phyloP scores from a whole-genome alignment of 2,113 vertebrate genomes.

The Tinamus guttatus region DNA sequence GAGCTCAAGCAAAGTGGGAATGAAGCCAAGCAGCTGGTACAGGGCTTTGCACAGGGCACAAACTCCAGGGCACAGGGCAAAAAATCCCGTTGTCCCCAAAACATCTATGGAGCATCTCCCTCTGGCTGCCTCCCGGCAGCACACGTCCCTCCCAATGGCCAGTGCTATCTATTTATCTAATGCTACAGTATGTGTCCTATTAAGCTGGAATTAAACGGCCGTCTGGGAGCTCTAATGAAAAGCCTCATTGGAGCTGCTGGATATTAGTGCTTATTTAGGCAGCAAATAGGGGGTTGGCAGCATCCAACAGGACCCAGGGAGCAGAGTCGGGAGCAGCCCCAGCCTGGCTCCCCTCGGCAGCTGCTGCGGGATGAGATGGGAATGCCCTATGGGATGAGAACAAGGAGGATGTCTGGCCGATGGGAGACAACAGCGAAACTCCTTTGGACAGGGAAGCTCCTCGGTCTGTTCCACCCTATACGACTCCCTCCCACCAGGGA shows the following conservation, averaged over 20 bases:
- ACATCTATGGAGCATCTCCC: not conserved
- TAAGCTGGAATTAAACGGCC: not conserved
- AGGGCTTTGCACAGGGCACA: not conserved
- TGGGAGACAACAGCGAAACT: no score
- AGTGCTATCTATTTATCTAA: not conserved
- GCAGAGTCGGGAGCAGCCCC: not conserved
- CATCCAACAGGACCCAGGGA: not conserved
- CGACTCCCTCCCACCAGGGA: not conserved
- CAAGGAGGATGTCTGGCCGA: no score
- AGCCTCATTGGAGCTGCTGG: not conserved
- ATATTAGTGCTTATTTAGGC: not conserved
- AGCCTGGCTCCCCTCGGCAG: not conserved
- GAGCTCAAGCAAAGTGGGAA: not conserved
- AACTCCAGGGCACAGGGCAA: not conserved
- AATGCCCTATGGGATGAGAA: no score
- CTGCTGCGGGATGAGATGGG: not conserved
- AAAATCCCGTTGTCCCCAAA: not conserved
- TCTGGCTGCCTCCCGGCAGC: not conserved
- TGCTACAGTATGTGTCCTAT: rapidly evolving
- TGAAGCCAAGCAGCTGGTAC: not conserved
- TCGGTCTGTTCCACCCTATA: no score
- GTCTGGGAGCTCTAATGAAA: not conserved
- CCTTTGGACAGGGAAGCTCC: no score
- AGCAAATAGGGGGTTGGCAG: not conserved
- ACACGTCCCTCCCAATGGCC: not conserved